Base-by-base conservation (phyloP, 2,113 vertebrate species). In the Symphodus melops region DNA sequence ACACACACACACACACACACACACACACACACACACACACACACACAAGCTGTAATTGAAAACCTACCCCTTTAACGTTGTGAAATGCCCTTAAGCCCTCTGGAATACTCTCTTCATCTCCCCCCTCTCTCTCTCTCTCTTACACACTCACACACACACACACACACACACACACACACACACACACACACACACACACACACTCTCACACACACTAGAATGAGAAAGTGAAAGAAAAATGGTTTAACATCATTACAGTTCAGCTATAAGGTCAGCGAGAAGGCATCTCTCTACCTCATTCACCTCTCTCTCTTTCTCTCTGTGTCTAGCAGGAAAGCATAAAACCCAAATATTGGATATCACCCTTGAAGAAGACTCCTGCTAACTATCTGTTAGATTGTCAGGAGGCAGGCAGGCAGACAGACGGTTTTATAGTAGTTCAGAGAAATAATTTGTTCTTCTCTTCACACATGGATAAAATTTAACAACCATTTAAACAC, bases 1-100 rank as follows among this genome's bases (percentile, higher is more conserved):
- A 80, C 72, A 60, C 72, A 55, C 66, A 75, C 70, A 66, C 60
- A 65, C 78, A 82, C 62, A 71, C 72, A 59, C 62, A 55, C 51
- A 74, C 41, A 58, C 33, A 52, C 64, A 61, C 36, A 63, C 49
- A 41, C 39, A 53, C 79, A 67, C 62, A 55, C 51, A 74, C 41
- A 58, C 33, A 52, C 64, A 61, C 13, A 55, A 46, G 68, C 52
- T 46, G 82, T 87, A 88, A 88, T 87, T 87, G 86, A 87, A 90
- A 88, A 85, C 84, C 77, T 72, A 48, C 75, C 64, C 73, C 77
- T 88, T 83, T 74, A 75, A 80, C 78, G 76, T 64, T 76, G 80
- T 64, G 68, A 80, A 73, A 84, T 73, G 75, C 84, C 87, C 86
- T 72, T 41, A 75, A 88, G 87, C 72, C 59, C 61, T 77, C n/a